Base-by-base conservation (phyloP, 2,888 invertebrate genomes). In the Mayetiola destructor region DNA sequence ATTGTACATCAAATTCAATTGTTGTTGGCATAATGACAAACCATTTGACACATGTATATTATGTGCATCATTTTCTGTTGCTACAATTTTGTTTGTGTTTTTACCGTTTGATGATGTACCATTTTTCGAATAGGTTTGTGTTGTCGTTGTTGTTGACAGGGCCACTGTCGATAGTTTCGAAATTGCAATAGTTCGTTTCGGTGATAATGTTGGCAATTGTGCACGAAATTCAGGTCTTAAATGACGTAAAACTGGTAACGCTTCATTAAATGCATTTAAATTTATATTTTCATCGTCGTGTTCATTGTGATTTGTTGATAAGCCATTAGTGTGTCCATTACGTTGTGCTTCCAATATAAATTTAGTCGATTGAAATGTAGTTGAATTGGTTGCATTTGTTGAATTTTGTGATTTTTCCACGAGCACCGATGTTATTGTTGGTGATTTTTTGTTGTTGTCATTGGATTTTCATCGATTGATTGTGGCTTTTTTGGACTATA, bases 201-300 rank as follows among this genome's bases (percentile, higher is more conserved):
- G 79, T 35, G 80, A 81, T 32, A 73, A 37, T 16, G 63, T 61
- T 0, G 87, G 84, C 62, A 91, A 72, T 67, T 90, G 90, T 1
- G 89, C 88, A 21, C 89, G 76, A 68, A 91, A 91, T 67, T 91
- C 90, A 0, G 89, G 87, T 66, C 88, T 77, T 60, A 91, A 72
- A 71, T 89, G 88, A 69, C 88, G 78, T 61, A 91, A 70, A 14
- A 91, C 90, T 2, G 90, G 90, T 60, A 90, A 73, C 66, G 66
- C 56, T 68, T 68, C 61, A 57, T 63, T 63, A 23, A 53, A 37
- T 27, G 39, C 42, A 23, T 35, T 14, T 58, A 61, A 18, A 57
- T 59, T 37, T 64, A 52, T 39, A 63, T 60, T 56, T 66, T 63
- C 56, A 3, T 48, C 48, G 20, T 32, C 32, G n/a, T 35, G 36